These are phyloP conservation scores for Drosophila sordidapex DNA, from an alignment of 2,888 invertebrate species.

Conservation along the genomic window DNA sequence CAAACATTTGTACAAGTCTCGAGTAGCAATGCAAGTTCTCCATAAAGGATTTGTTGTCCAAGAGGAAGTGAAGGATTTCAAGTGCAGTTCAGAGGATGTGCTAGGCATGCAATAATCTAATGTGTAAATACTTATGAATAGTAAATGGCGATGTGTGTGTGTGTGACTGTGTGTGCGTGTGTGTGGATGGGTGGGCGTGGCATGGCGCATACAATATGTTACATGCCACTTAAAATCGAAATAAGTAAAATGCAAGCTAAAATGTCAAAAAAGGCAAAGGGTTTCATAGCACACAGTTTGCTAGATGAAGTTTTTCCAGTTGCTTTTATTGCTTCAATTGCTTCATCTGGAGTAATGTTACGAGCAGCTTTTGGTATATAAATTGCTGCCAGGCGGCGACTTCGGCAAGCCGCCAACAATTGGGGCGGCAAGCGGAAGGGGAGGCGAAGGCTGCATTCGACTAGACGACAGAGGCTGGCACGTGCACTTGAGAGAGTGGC, in stretches of 20 bases:
- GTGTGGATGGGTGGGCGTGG: constrained; percentile 8
- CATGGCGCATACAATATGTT: constrained; percentile 62
- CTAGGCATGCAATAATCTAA: constrained; percentile 80
- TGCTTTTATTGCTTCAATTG: constrained; percentile 65
- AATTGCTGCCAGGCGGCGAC: constrained; percentile 1
- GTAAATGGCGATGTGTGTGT: constrained; percentile 42
- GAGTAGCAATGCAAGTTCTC: constrained; percentile 42
- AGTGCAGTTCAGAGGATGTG: constrained; percentile 56
- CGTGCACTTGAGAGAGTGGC: constrained; percentile 74
- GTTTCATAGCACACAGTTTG: constrained; percentile 36
- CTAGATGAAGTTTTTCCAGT: constrained; percentile 47
- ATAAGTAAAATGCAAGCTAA: constrained; percentile 39
- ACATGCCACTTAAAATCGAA: constrained; percentile 67
- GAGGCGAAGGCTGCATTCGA: constrained; percentile 9
- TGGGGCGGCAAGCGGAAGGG: neutral
- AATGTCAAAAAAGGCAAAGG: constrained; percentile 23
- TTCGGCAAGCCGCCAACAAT: constrained; percentile 47
- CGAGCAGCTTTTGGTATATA: constrained; percentile 2
- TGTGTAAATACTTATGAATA: constrained; percentile 75
- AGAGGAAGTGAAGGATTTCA: constrained; percentile 7
- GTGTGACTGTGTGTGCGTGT: neutral
- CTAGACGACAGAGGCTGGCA: constrained; percentile 52
- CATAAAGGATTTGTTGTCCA: constrained; percentile 7
- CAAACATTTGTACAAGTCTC: constrained; percentile 61
- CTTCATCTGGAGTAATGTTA: constrained; percentile 53